These are phyloP conservation scores for Nothura maculosa DNA, from an alignment of 2,797 vertebrate species.

Conservation along the genomic window DNA sequence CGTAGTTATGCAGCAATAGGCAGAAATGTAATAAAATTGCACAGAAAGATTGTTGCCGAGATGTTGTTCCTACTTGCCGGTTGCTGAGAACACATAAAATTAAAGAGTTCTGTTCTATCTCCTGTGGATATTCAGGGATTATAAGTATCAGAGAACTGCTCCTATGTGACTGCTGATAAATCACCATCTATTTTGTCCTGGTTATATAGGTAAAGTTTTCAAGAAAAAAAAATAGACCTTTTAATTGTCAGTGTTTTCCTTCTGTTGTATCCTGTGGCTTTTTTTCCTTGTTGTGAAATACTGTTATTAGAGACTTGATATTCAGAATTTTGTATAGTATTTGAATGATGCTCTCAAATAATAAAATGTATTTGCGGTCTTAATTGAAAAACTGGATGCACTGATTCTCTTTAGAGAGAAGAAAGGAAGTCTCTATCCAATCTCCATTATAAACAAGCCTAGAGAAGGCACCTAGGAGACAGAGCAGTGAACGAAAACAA, in stretches of 20 bases:
- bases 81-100: neutral
- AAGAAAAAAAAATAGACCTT: rapidly evolving
- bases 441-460: slow-evolving; percentile 20
- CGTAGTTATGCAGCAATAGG: rapidly evolving
- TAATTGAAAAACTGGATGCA: neutral
- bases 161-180: neutral
- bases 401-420: neutral
- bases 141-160: rapidly evolving
- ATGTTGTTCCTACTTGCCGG: neutral
- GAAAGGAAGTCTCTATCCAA: neutral
- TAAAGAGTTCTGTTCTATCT: neutral
- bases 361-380: neutral
- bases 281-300: neutral
- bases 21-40: neutral
- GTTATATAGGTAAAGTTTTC: neutral
- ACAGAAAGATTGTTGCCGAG: rapidly evolving
- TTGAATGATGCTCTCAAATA: neutral
- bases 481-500: slow-evolving; percentile 5
- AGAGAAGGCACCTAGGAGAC: neutral
- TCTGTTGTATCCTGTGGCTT: neutral
- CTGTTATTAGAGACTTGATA: neutral
- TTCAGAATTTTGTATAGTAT: neutral
- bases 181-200: neutral
- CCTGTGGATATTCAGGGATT: neutral
- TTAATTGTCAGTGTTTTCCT: neutral